Conservation (phyloP, 2,113 vertebrate genomes). For the Austrofundulus limnaeus region DNA sequence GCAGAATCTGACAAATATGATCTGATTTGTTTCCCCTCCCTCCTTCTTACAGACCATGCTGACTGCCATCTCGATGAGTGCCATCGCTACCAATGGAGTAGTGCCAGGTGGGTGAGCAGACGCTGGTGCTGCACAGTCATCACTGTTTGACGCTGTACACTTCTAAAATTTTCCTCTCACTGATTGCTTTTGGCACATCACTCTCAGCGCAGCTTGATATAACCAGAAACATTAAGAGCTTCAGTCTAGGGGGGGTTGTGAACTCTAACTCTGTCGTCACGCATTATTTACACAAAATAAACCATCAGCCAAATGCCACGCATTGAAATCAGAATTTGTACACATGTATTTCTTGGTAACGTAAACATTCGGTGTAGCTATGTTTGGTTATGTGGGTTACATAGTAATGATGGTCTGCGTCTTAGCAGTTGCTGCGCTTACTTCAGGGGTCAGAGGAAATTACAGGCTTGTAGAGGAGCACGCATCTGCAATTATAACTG, state of each 20-base stretch:
- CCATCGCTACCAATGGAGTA: conserved; percentile 97
- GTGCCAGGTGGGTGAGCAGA: conserved; percentile 90
- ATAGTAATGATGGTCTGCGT: conserved; percentile 58
- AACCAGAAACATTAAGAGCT: conserved; percentile 57
- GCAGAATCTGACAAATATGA: conserved; percentile 10
- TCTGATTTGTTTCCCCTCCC: conserved; percentile 37
- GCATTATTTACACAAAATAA: conserved; percentile 49
- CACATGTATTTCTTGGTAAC: conserved; percentile 11
- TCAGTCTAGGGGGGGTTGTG: conserved; percentile 47
- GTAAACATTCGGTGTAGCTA: conserved; percentile 24
- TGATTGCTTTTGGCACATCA: conserved; percentile 64
- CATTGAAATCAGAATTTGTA: conserved; percentile 4
- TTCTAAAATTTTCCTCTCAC: conserved; percentile 57
- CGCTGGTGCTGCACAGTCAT: conserved; percentile 56
- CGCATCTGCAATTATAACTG: conserved; percentile 57
- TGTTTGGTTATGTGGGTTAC: conserved; percentile 46
- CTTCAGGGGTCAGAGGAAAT: conserved; percentile 63
- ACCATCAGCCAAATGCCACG: conserved; percentile 36
- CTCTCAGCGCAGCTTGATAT: conserved; percentile 58
- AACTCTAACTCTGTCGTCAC: conserved; percentile 45
- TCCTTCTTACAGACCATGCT: conserved; percentile 90
- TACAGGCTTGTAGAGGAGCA: conserved; percentile 49
- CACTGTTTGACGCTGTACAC: conserved; percentile 60
- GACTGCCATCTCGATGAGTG: conserved; percentile 99
- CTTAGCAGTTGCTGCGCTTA: conserved; percentile 45